Conservation (phyloP, 1,140 invertebrate genomes). For the Amphibalanus amphitrite region DNA sequence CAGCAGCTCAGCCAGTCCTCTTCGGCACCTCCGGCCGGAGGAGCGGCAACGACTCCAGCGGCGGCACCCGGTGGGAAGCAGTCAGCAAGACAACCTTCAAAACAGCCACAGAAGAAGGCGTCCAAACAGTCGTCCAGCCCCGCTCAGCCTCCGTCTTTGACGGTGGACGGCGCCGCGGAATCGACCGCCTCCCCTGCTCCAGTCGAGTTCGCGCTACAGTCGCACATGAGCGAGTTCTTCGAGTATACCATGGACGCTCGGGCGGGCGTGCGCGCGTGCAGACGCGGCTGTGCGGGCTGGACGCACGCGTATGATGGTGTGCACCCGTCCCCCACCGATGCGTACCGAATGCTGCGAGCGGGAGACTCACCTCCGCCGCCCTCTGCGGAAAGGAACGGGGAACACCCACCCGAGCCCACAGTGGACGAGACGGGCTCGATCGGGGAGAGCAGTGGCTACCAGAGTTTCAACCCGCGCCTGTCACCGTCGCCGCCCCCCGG, state of each 20-base stretch:
- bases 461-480: constrained; percentile 43
- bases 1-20: constrained; percentile 12
- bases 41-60: constrained; percentile 16
- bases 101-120: no score
- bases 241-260: constrained; percentile 55
- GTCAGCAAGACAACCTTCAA: constrained; percentile 5
- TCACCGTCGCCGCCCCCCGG: neutral
- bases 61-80: constrained; percentile 5
- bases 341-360: constrained; percentile 17
- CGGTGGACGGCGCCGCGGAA: constrained; percentile 5
- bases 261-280: constrained; percentile 49
- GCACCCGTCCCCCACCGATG: constrained; percentile 26
- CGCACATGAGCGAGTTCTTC: constrained; percentile 21
- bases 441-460: constrained; percentile 65
- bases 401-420: constrained; percentile 14
- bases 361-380: constrained; percentile 11
- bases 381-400: constrained; percentile 13
- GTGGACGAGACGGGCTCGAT: constrained; percentile 44
- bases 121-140: neutral
- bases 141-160: constrained; percentile 9
- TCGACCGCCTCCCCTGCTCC: constrained; percentile 7
- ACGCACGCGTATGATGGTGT: constrained; percentile 52
- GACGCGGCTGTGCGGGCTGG: constrained; percentile 55
- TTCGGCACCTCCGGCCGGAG: constrained; percentile 13
- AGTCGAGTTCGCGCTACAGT: neutral